A percentile compares a stretch with the other conserved stretches of the same genome.
These are phyloP conservation scores for Phyllotreta striolata DNA, from an alignment of 2,888 invertebrate species.

Conservation along the genomic window DNA sequence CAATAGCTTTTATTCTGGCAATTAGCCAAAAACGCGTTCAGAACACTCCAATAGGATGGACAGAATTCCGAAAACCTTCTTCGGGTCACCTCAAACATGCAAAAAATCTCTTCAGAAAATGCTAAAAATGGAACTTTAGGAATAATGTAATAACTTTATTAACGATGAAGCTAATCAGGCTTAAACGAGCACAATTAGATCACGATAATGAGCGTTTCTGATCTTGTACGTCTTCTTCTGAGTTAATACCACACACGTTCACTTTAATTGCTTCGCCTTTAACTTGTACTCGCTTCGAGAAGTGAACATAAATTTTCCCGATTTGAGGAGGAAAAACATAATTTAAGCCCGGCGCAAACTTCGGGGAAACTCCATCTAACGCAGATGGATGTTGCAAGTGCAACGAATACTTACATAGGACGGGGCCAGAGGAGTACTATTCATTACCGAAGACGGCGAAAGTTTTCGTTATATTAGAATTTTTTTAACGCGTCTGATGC, in stretches of 20 bases:
- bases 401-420: conserved; percentile 11
- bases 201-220: neutral
- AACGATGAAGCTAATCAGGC: neutral
- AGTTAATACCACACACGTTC: conserved; percentile 12
- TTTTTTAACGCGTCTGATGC: conserved; percentile 5
- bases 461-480: conserved; percentile 13
- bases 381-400: conserved; percentile 21
- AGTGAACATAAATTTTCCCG: conserved; percentile 14
- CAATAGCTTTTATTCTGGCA: conserved; percentile 9
- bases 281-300: conserved; percentile 15
- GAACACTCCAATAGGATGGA: no score
- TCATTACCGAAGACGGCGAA: conserved; percentile 16
- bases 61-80: no score
- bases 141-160: neutral
- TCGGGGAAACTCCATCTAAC: conserved; percentile 18
- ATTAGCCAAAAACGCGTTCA: conserved; percentile 3
- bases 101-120: no score
- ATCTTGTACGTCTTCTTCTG: conserved; percentile 2
- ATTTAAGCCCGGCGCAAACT: conserved; percentile 19
- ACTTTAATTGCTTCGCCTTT: conserved; percentile 14
- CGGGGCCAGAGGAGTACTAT: conserved; percentile 7
- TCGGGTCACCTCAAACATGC: no score
- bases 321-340: conserved; percentile 15
- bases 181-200: conserved; percentile 1
- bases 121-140: no score